Percentiles rank a stretch among this genome's conserved stretches.
Evolutionary conservation across 2,113 vertebrate genomes (phyloP).

Genomic region (Mormyrus lacerda): DNA sequence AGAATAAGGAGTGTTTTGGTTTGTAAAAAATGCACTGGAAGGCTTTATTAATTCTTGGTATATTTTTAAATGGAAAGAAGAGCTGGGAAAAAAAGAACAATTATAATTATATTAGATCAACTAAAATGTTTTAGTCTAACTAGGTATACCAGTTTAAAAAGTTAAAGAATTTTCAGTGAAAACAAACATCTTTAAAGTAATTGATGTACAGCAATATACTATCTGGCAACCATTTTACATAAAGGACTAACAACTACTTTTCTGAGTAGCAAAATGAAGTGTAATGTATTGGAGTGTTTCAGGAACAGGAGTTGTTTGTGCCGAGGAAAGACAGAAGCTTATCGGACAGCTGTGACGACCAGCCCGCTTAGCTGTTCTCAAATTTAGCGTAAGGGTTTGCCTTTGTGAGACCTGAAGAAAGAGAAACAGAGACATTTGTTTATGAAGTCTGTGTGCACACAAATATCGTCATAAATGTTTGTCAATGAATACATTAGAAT

Average conservation of each 20-base stretch:
- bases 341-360: neutral
- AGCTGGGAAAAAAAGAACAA: neutral
- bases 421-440: constrained; percentile 13
- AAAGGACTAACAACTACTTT: neutral
- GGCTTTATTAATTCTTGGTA: neutral
- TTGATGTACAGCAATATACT: neutral
- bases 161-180: neutral
- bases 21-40: neutral
- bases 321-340: neutral
- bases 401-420: constrained; percentile 53
- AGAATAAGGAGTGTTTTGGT: neutral
- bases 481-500: neutral
- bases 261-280: neutral
- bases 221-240: neutral
- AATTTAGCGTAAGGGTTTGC: constrained; percentile 58
- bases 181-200: neutral
- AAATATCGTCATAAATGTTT: neutral
- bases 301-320: neutral
- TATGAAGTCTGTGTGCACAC: neutral
- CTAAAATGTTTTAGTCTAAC: neutral
- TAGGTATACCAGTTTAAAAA: neutral
- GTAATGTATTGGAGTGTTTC: neutral
- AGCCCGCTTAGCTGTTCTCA: constrained; percentile 18
- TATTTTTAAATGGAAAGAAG: neutral
- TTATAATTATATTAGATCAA: neutral